A percentile compares a stretch with the other conserved stretches of the same genome.
Evolutionary conservation across 2,113 vertebrate genomes (phyloP).

Genomic region (Meriones unguiculatus): DNA sequence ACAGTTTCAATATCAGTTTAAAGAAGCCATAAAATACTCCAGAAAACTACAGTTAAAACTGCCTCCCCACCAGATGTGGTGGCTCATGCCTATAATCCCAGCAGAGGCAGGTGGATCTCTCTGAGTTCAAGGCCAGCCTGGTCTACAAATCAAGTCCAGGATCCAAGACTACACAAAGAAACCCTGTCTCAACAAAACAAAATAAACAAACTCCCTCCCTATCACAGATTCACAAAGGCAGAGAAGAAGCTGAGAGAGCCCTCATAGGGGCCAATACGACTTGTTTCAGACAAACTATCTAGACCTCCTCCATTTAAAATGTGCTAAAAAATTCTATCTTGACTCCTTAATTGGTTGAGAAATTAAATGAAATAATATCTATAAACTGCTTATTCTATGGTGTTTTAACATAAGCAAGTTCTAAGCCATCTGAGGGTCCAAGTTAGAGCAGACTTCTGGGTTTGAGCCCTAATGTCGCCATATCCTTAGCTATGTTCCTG

Average conservation of each 20-base stretch:
- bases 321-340: not conserved
- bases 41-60: conserved; percentile 25
- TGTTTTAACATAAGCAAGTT: not conserved
- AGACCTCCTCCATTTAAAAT: not conserved
- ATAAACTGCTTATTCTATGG: not conserved
- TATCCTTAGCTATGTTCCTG: not conserved
- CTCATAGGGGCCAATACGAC: fast-evolving
- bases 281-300: not conserved
- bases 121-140: too few relatives aligned
- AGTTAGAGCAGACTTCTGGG: not conserved
- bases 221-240: not conserved
- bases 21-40: conserved; percentile 30
- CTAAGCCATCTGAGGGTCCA: not conserved
- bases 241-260: not conserved
- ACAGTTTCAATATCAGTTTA: conserved; percentile 27
- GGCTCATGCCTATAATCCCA: too few relatives aligned
- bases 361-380: not conserved
- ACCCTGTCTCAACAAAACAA: too few relatives aligned
- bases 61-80: too few relatives aligned
- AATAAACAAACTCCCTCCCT: not conserved
- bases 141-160: too few relatives aligned
- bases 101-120: too few relatives aligned
- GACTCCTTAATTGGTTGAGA: not conserved
- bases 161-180: too few relatives aligned
- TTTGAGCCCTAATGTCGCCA: not conserved